phyloP scores from a whole-genome alignment of 2,113 vertebrate genomes.

The Isurus oxyrinchus region DNA sequence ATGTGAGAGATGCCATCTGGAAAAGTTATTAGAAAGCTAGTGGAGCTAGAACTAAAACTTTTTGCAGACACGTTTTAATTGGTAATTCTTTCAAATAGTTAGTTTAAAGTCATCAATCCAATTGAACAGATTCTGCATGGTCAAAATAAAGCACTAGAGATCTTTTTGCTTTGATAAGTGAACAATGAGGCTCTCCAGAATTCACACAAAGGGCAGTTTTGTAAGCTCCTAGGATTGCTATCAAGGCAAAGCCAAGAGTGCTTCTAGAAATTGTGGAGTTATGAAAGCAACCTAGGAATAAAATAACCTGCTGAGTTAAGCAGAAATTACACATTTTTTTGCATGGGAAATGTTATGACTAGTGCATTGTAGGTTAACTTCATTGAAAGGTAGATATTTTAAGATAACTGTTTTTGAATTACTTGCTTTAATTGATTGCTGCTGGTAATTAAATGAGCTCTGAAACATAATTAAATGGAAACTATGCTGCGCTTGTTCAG shows the following conservation, averaged over 20 bases:
- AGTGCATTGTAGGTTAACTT: background rate
- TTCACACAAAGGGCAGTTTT: background rate
- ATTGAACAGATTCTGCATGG: background rate
- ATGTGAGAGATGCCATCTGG: background rate
- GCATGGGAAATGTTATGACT: background rate
- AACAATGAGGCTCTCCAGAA: background rate
- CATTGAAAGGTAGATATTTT: background rate
- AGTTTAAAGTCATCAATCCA: background rate
- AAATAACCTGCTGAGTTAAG: background rate
- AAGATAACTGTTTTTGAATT: background rate
- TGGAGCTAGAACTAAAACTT: background rate
- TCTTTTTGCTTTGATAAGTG: background rate
- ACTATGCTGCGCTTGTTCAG: background rate
- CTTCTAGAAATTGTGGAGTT: conserved; percentile 29
- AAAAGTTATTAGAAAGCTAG: background rate
- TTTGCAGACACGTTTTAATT: background rate
- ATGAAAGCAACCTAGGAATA: background rate
- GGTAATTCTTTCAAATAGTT: conserved; percentile 10
- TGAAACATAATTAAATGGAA: background rate
- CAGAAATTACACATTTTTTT: background rate
- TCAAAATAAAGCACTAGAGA: background rate
- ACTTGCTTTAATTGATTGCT: background rate
- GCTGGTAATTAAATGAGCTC: background rate
- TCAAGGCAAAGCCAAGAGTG: background rate
- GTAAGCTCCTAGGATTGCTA: no score